These are phyloP conservation scores for Vireo griseus DNA, from an alignment of 2,797 vertebrate genomes.

Conservation along the genomic window DNA sequence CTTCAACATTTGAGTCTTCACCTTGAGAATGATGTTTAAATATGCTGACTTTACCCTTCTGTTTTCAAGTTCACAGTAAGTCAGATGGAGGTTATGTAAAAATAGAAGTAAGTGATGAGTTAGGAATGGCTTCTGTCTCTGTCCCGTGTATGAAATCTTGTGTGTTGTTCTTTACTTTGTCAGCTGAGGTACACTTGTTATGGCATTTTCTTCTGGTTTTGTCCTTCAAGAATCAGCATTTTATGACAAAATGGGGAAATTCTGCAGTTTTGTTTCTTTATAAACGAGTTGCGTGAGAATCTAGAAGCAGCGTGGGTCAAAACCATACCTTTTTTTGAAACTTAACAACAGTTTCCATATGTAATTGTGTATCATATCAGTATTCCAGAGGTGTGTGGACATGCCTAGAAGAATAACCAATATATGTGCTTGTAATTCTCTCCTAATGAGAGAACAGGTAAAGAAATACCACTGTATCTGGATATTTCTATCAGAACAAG, in stretches of 20 bases:
- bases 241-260: background rate
- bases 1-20: background rate
- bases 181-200: background rate
- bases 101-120: background rate
- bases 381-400: background rate
- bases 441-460: background rate
- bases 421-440: background rate
- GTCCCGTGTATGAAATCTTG: rapidly evolving
- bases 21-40: background rate
- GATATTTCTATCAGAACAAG: background rate
- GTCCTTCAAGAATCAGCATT: background rate
- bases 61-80: background rate
- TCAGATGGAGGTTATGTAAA: background rate
- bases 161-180: background rate
- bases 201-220: background rate
- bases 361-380: background rate
- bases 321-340: background rate
- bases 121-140: background rate
- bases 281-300: background rate
- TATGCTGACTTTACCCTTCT: background rate
- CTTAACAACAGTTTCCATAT: background rate
- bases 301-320: background rate
- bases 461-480: background rate
- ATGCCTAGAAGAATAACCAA: background rate
- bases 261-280: background rate